These are phyloP conservation scores for Henricia sp. DNA, from an alignment of 53 echinoderm and acorn worm species.

Conservation along the genomic window DNA sequence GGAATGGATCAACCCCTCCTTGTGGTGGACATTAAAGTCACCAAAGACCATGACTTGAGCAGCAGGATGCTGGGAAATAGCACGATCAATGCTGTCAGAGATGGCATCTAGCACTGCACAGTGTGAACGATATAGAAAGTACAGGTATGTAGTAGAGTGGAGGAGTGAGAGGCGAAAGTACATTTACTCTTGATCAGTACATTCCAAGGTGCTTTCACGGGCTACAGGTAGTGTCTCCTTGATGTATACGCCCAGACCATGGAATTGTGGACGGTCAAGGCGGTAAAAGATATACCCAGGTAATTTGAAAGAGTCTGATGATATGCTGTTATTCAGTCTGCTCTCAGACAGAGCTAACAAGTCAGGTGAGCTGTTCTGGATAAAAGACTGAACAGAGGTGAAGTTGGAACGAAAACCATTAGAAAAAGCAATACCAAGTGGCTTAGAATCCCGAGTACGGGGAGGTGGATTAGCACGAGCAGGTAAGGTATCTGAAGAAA, in stretches of 20 bases:
- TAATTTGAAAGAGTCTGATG: neutral
- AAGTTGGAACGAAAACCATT: no score
- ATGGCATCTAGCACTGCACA: neutral
- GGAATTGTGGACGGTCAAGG: neutral
- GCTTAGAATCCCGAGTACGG: neutral
- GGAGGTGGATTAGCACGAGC: neutral
- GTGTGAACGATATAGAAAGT: neutral
- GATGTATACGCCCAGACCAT: neutral
- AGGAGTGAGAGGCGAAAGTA: no score
- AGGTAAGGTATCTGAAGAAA: neutral
- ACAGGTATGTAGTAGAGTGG: no score
- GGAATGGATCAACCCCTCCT: neutral
- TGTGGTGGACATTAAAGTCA: neutral
- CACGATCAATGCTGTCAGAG: slow-evolving; percentile 3
- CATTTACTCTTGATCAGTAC: no score
- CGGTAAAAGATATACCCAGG: neutral
- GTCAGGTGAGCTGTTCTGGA: neutral
- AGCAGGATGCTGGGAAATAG: slow-evolving; percentile 4
- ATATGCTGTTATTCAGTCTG: neutral
- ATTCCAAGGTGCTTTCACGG: neutral
- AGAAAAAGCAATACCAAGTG: neutral
- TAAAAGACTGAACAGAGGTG: no score
- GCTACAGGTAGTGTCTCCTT: neutral
- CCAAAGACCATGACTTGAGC: slow-evolving; percentile 1
- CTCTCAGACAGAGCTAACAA: neutral